Conservation (phyloP, 2,797 vertebrate species). For the Semotilus atromaculatus region DNA sequence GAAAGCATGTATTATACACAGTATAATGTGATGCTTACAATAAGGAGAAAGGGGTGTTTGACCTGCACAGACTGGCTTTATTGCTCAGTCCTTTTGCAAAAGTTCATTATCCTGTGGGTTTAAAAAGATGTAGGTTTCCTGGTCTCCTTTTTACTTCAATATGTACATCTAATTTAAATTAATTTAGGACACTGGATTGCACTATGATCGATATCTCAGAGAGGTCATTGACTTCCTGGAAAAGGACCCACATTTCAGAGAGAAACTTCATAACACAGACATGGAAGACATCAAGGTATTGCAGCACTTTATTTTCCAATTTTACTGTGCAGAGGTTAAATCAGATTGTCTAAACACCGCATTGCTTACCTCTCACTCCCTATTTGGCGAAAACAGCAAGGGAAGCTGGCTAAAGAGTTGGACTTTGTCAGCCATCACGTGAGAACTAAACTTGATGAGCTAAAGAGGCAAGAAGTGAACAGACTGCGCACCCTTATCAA, state of each 20-base stretch:
- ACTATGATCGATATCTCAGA: conserved; percentile 94
- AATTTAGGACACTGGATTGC: conserved; percentile 89
- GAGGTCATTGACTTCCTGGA: conserved; percentile 94
- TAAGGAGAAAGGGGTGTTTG: not conserved
- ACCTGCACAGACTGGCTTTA: not conserved
- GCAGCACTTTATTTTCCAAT: not conserved
- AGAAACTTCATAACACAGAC: conserved; percentile 90
- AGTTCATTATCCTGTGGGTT: not conserved
- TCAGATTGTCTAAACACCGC: conserved; percentile 2
- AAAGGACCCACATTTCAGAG: conserved; percentile 92
- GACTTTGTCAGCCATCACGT: conserved; percentile 93
- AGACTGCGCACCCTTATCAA: conserved; percentile 91
- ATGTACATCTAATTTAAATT: conserved; percentile 14
- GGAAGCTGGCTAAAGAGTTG: conserved; percentile 91
- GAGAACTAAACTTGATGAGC: conserved; percentile 89
- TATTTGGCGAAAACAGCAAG: conserved; percentile 77
- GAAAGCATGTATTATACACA: not conserved
- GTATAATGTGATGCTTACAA: not conserved
- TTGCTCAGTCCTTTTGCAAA: not conserved
- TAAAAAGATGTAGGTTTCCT: not conserved
- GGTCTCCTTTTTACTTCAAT: not conserved
- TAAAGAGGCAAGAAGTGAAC: conserved; percentile 93
- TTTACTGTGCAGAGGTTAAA: conserved; percentile 7
- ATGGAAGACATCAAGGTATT: conserved; percentile 94
- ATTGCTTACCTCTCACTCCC: conserved; percentile 21